Conservation (phyloP, 1,140 invertebrate genomes). For the Helicoverpa armigera region DNA sequence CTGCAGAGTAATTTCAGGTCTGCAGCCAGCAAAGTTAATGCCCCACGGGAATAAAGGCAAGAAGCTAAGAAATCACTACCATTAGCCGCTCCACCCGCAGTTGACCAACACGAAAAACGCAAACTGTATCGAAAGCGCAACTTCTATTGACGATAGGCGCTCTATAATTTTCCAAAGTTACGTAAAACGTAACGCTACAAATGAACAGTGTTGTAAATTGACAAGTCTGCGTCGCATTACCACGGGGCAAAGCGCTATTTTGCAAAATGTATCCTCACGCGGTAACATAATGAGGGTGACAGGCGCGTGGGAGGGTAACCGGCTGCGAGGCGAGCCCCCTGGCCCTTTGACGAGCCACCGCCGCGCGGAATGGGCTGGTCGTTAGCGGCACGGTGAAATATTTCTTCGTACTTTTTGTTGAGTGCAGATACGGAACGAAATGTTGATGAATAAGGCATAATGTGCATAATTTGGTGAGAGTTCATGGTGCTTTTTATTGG, state of each 20-base stretch:
- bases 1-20: no score
- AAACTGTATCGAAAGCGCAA: constrained; percentile 10
- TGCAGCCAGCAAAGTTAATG: constrained; percentile 12
- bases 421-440: constrained; percentile 7
- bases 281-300: constrained; percentile 59
- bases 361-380: constrained; percentile 47
- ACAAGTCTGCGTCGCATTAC: constrained; percentile 42
- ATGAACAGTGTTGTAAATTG: constrained; percentile 46
- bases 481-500: no score
- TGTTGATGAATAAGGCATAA: constrained; percentile 29
- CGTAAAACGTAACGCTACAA: constrained; percentile 32
- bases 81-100: constrained; percentile 6
- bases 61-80: constrained; percentile 22
- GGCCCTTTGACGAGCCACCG: constrained; percentile 53
- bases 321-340: constrained; percentile 42
- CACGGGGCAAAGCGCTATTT: constrained; percentile 48
- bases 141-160: constrained; percentile 17
- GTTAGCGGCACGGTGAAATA: constrained; percentile 38
- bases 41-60: constrained; percentile 15
- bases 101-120: constrained; percentile 25
- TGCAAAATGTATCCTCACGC: constrained; percentile 50
- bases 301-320: constrained; percentile 53
- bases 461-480: constrained; percentile 9
- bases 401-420: constrained; percentile 30
- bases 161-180: constrained; percentile 33